Conservation (phyloP, 2,113 vertebrate species). For the Centrocercus urophasianus region DNA sequence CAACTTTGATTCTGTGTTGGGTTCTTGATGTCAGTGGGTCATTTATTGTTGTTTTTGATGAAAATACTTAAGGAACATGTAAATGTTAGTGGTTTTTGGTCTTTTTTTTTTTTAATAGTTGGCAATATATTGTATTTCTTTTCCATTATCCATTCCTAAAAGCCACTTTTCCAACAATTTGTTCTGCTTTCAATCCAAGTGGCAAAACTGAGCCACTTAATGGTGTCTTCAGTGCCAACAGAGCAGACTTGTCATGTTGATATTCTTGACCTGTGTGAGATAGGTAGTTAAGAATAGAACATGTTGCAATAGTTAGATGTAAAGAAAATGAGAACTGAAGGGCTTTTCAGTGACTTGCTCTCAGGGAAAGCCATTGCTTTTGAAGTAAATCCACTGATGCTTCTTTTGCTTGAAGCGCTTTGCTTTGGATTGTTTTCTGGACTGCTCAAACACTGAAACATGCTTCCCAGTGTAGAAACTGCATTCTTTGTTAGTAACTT, state of each 20-base stretch:
- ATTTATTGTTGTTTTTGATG: neutral
- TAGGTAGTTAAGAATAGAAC: fast-evolving
- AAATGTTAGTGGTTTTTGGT: neutral
- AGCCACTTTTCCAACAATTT: neutral
- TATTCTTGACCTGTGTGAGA: neutral
- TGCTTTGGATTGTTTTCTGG: neutral
- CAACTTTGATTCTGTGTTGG: neutral
- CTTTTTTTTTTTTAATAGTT: neutral
- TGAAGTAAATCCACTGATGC: neutral
- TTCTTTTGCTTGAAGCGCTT: neutral
- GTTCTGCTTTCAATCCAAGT: neutral
- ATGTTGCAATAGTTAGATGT: neutral
- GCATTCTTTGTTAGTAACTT: fast-evolving
- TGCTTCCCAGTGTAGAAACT: neutral
- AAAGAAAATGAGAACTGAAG: neutral
- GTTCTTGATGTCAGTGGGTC: neutral
- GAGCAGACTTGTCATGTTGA: neutral
- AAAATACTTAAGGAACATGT: neutral
- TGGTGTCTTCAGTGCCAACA: neutral
- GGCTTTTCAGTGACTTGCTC: neutral
- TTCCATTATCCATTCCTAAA: neutral
- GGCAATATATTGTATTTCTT: neutral
- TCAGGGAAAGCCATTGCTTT: neutral
- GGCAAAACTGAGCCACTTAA: neutral
- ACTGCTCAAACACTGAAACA: fast-evolving